Percentiles rank a stretch among this genome's conserved stretches.
phyloP scores from a whole-genome alignment of 2,797 vertebrate species.

The Oryzias dopingdopingensis region DNA sequence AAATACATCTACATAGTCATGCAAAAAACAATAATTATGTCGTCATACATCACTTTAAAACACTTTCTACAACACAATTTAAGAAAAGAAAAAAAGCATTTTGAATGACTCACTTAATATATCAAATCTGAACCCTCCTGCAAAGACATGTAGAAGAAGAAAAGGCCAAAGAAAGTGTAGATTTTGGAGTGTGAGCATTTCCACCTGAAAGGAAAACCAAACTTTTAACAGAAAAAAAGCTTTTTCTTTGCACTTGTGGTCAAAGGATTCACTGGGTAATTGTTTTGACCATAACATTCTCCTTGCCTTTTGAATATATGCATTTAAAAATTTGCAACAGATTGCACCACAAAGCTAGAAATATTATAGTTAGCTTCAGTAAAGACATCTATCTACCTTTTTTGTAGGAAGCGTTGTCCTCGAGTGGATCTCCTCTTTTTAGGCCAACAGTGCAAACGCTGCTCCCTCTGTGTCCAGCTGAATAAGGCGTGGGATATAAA shows the following conservation, averaged over 20 bases:
- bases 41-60: background rate
- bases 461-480: background rate
- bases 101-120: constrained; percentile 55
- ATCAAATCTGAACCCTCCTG: background rate
- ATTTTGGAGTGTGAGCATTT: constrained; percentile 39
- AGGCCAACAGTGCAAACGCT: background rate
- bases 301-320: background rate
- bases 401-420: background rate
- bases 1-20: background rate
- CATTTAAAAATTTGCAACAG: background rate
- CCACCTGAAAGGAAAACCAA: background rate
- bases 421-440: background rate
- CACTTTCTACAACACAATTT: background rate
- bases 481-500: background rate
- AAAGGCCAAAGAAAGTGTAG: constrained; percentile 40
- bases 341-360: background rate
- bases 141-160: constrained; percentile 44
- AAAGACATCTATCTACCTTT: constrained; percentile 25
- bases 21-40: background rate
- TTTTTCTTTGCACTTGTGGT: background rate
- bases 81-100: background rate
- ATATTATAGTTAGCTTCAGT: background rate
- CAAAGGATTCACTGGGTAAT: background rate
- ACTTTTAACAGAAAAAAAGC: background rate
- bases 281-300: background rate